Evolutionary conservation across 2,113 vertebrate species (phyloP).

Genomic region (Illadopsis cleaveri): DNA sequence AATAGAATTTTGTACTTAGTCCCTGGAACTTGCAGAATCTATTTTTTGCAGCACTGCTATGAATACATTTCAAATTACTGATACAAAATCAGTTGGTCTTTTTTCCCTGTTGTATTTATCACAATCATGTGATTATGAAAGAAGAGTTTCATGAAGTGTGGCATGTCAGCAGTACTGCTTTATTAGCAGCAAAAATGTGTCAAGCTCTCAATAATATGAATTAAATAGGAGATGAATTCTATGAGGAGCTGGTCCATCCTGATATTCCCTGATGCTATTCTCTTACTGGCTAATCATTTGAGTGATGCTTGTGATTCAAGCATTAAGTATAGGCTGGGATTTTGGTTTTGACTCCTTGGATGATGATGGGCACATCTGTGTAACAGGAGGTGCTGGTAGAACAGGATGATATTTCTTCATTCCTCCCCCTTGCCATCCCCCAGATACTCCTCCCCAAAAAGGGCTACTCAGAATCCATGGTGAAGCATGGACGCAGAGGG

Average conservation of each 20-base stretch:
- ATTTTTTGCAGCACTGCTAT: not conserved
- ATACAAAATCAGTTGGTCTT: not conserved
- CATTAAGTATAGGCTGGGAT: not conserved
- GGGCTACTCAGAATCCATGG: not conserved
- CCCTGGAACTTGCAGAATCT: not conserved
- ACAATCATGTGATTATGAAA: not conserved
- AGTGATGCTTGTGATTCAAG: not conserved
- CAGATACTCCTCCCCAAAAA: not conserved
- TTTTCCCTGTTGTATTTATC: not conserved
- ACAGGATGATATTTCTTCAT: not conserved
- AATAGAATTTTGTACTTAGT: not conserved
- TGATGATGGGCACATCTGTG: not conserved
- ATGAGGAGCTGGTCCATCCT: not conserved
- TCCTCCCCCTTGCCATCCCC: not conserved
- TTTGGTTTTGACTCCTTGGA: not conserved
- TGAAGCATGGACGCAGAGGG: not conserved
- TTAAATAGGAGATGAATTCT: not conserved
- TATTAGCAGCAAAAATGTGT: not conserved
- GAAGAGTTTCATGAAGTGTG: not conserved
- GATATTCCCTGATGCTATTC: not conserved
- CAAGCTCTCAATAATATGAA: not conserved
- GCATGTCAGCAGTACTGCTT: not conserved
- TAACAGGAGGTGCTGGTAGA: not conserved
- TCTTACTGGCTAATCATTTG: not conserved
- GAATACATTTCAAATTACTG: not conserved